Evolutionary conservation across 2,888 invertebrate genomes (phyloP), one percentile per base, ranked within the genome.

Genomic region (Pandemis corylana): DNA sequence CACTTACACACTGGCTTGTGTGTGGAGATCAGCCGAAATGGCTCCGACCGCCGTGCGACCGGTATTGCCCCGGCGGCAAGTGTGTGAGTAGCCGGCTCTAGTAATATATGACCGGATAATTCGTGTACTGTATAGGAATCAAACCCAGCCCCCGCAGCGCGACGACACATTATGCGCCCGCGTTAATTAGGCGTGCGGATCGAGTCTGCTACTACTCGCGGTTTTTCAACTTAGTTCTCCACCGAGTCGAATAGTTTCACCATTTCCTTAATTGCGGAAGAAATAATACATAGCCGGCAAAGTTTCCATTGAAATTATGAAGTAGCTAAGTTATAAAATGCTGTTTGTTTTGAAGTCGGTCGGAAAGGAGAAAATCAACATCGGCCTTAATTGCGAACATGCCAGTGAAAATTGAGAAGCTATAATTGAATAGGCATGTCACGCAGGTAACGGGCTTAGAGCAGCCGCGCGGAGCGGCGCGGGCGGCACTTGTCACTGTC

Each of bases 401-500:
- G 59, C 44, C 15, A 41, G 20, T 56, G 65, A n/a, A 61, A 68
- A 68, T 68, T 41, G 44, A 28, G 46, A 51, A 20, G 28, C 49
- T 53, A 62, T 71, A 61, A 71, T 75, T 67, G 70, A 71, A 66
- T 51, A 66, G 70, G 42, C 13, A 66, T 51, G 42, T 76, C 72
- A 76, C 66, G 71, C 49, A 64, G 71, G 71, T 66, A 62, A 36
- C 59, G 44, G 59, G 67, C 65, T 66, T 56, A 49, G 67, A 51
- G 63, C 59, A 15, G 44, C 53, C 49, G 28, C 28, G 51, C 51
- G 51, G 51, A 51, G 51, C 28, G 28, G 53, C 56, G 71, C 72
- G 71, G 64, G 74, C 72, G 42, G 61, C 64, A 72, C 75, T 75
- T 67, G 75, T 75, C 65, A 78, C 75, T 81, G 81, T 82, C 82